phyloP scores from a whole-genome alignment of 2,113 vertebrate genomes.

The Clarias magur region DNA sequence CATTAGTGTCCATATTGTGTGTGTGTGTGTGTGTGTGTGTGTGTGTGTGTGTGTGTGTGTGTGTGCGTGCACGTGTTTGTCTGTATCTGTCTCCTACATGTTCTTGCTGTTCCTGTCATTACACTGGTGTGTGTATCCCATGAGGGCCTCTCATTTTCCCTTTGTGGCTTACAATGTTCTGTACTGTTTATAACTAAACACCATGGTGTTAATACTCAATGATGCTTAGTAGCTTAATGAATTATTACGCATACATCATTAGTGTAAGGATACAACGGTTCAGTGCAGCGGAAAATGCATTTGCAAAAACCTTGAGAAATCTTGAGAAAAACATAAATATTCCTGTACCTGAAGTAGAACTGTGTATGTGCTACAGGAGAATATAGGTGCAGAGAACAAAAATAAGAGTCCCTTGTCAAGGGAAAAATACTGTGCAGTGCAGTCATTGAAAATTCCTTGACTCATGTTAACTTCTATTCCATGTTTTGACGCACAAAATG shows the following conservation, averaged over 20 bases:
- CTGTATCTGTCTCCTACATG: conserved; percentile 10
- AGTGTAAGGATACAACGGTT: background rate
- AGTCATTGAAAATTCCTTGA: background rate
- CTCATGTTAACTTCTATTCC: too few species aligned
- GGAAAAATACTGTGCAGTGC: too few species aligned
- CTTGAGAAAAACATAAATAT: background rate
- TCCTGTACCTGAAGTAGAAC: background rate
- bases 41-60: too few species aligned
- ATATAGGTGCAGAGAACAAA: background rate
- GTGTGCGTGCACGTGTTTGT: conserved; percentile 2
- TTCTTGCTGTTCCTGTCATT: conserved; percentile 40
- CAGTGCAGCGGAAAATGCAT: background rate
- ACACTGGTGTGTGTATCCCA: conserved; percentile 30
- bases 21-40: conserved; percentile 8
- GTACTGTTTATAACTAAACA: conserved; percentile 45
- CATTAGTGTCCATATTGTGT: conserved; percentile 11
- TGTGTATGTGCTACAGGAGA: background rate
- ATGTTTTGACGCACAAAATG: too few species aligned
- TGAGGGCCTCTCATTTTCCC: conserved; percentile 40
- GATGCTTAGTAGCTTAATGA: conserved; percentile 19
- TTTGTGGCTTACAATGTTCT: conserved; percentile 28
- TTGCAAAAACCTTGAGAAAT: background rate
- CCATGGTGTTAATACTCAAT: conserved; percentile 38
- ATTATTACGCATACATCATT: background rate
- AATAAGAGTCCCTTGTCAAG: background rate